Percentiles rank a stretch among this genome's conserved stretches.
phyloP scores from a whole-genome alignment of 2,888 invertebrate species.

The Linhomoeus sp. region DNA sequence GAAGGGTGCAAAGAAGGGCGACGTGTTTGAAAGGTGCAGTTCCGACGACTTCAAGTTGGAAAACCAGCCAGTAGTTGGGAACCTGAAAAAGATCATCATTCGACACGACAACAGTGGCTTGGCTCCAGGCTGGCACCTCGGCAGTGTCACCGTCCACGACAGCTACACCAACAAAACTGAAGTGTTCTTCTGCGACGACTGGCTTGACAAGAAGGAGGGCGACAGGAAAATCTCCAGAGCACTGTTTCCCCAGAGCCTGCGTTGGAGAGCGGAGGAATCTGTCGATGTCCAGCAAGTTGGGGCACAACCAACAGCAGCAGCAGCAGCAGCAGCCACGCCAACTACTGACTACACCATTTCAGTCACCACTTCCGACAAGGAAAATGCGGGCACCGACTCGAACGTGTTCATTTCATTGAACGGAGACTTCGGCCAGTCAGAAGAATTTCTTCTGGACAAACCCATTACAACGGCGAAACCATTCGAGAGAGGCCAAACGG shows the following conservation, averaged over 20 bases:
- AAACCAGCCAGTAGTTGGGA: neutral
- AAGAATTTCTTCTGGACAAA: neutral
- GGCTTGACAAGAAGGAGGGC: constrained; percentile 29
- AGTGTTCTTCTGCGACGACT: constrained; percentile 15
- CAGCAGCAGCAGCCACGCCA: too few species aligned
- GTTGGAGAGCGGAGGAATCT: too few species aligned
- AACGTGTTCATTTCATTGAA: constrained; percentile 28
- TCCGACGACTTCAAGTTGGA: neutral
- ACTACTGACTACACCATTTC: constrained; percentile 4
- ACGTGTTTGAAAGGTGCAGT: constrained; percentile 6
- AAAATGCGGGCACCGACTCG: constrained; percentile 29
- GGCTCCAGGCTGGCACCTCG: constrained; percentile 1
- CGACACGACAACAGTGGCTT: constrained; percentile 31
- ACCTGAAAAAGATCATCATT: constrained; percentile 10
- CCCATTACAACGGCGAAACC: too few species aligned
- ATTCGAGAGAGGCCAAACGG: too few species aligned
- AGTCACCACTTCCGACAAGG: constrained; percentile 28
- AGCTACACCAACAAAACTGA: neutral
- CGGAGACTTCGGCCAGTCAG: constrained; percentile 28
- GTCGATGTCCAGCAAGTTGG: too few species aligned
- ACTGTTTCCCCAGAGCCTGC: neutral
- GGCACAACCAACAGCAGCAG: too few species aligned
- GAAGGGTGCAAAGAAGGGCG: constrained; percentile 18
- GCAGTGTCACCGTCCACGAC: neutral
- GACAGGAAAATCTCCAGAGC: constrained; percentile 27